A percentile compares a stretch with the other conserved stretches of the same genome.
Conservation (phyloP, 92 coral and sea anemone genomes). For the Blastomussa wellsi region DNA sequence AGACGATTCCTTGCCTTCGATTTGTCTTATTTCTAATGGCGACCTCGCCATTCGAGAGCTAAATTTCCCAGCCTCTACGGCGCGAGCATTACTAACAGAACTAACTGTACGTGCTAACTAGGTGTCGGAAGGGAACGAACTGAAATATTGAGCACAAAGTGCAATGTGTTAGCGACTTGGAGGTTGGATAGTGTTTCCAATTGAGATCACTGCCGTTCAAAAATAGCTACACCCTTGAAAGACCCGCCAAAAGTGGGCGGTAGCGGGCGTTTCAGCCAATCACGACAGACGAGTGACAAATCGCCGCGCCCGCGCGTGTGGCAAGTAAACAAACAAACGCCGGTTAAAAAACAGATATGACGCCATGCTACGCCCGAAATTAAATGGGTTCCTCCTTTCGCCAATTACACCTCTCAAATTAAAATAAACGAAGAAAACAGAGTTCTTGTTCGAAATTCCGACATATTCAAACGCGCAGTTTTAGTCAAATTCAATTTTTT, state of each 20-base stretch:
- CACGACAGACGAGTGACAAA: not conserved
- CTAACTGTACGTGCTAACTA: not conserved
- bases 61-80: slow-evolving; percentile 18
- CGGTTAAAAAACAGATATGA: slow-evolving; percentile 34
- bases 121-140: slow-evolving; percentile 1
- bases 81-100: not conserved
- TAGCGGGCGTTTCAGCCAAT: slow-evolving; percentile 4
- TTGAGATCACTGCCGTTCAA: slow-evolving; percentile 30
- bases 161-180: slow-evolving; percentile 2
- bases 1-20: slow-evolving; percentile 78
- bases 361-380: slow-evolving; percentile 13
- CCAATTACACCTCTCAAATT: not conserved
- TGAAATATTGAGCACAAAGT: slow-evolving; percentile 8
- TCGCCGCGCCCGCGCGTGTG: slow-evolving; percentile 14
- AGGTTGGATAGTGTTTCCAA: slow-evolving; percentile 30
- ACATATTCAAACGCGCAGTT: not conserved
- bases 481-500: not conserved
- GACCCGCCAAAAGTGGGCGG: slow-evolving; percentile 29
- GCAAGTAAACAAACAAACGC: slow-evolving; percentile 8
- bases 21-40: slow-evolving; percentile 51
- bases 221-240: slow-evolving; percentile 30
- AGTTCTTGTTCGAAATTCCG: not conserved
- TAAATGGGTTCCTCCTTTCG: not conserved
- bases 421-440: not conserved
- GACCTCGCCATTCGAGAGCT: slow-evolving; percentile 61